Conservation (phyloP, 1,140 invertebrate genomes). For the Holotrichia oblita region DNA sequence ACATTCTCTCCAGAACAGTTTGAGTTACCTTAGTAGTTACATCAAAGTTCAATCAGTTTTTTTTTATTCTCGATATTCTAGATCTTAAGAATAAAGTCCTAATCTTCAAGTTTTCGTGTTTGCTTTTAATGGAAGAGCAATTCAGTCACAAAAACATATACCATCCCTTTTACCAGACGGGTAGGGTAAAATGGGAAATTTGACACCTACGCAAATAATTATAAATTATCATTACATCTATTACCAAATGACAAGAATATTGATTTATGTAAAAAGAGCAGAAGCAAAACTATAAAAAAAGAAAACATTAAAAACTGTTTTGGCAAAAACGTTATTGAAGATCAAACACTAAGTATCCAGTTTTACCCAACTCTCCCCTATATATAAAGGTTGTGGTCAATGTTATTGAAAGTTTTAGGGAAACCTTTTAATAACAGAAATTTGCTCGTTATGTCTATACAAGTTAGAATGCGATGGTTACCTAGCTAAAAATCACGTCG, state of each 20-base stretch:
- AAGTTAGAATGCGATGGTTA: too few relatives aligned
- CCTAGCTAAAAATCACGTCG: too few relatives aligned
- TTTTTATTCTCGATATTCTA: constrained; percentile 21
- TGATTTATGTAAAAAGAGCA: constrained; percentile 1
- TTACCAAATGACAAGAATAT: constrained; percentile 5
- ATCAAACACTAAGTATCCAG: constrained; percentile 1
- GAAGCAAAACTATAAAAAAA: background rate
- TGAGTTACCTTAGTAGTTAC: background rate
- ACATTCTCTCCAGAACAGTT: constrained; percentile 30
- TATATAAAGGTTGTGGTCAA: too few relatives aligned
- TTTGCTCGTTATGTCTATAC: too few relatives aligned
- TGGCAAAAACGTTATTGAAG: constrained; percentile 14
- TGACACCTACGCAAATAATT: constrained; percentile 16
- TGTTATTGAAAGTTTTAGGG: too few relatives aligned
- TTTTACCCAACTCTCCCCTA: constrained; percentile 24
- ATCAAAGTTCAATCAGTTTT: background rate
- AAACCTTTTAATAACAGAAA: too few relatives aligned
- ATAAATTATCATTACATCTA: constrained; percentile 27
- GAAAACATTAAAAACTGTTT: constrained; percentile 29
- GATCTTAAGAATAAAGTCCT: constrained; percentile 18
- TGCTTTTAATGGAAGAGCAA: background rate
- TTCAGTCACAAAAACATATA: background rate
- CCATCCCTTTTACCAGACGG: background rate
- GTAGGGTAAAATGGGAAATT: background rate
- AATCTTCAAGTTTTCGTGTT: background rate